Percentiles rank a stretch among this genome's conserved stretches.
Evolutionary conservation across 2,113 vertebrate species (phyloP).

Genomic region (Anoura caudifer): DNA sequence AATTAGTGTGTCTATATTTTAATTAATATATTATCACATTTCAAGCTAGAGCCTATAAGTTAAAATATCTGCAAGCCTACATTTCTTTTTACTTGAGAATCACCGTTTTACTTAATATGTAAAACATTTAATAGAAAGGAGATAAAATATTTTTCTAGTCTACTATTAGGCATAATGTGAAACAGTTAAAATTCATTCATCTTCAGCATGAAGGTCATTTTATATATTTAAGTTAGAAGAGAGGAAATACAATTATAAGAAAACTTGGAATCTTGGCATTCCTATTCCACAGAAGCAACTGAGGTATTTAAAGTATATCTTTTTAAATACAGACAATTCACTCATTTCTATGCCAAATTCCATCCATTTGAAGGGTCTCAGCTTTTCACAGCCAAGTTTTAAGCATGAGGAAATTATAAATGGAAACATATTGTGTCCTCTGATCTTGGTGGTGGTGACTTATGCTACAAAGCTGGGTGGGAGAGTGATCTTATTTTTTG

Average conservation of each 20-base stretch:
- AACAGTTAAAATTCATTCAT: neutral
- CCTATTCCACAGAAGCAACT: neutral
- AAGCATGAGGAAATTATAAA: slow-evolving; percentile 15
- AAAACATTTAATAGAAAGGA: neutral
- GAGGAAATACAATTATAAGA: slow-evolving; percentile 8
- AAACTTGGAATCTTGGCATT: slow-evolving; percentile 11
- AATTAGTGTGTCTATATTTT: neutral
- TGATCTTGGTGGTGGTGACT: neutral
- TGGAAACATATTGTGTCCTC: slow-evolving; percentile 22
- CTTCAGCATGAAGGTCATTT: neutral
- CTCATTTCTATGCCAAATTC: slow-evolving; percentile 18
- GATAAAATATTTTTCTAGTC: neutral
- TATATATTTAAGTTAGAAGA: neutral
- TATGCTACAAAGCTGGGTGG: slow-evolving; percentile 1
- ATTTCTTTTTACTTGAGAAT: neutral
- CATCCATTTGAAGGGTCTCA: neutral
- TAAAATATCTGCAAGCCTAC: neutral
- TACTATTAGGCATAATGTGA: neutral
- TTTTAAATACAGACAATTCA: neutral
- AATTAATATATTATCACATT: neutral
- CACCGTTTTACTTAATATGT: neutral
- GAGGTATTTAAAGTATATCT: slow-evolving; percentile 20
- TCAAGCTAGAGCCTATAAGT: neutral
- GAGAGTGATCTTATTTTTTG: slow-evolving; percentile 16
- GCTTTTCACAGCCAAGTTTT: slow-evolving; percentile 55